Evolutionary conservation across 2,797 vertebrate species (phyloP), one percentile per base, ranked within the genome.

Genomic region (Pterois miles): DNA sequence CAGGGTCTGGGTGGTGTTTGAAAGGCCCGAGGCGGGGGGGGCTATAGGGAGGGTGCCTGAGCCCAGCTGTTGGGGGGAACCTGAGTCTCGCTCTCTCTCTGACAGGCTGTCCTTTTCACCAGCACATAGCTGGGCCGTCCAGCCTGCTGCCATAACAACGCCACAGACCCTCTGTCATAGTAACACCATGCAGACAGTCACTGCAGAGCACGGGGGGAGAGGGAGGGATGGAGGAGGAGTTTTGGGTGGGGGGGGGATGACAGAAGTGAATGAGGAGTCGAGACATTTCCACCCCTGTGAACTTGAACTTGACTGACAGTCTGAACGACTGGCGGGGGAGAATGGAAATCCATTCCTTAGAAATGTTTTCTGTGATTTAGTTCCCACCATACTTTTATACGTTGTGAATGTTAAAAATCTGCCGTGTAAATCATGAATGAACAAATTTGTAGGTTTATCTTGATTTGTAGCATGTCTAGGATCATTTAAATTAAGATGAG

Each of bases 131-230:
- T 95, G 85, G 90, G 92, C 90, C 89, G 86, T 89, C 93, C 96
- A 94, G 95, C 91, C 92, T 78, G 95, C 97, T 98, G 96, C 97
- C 97, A 96, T 98, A 96, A 97, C 97, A 98, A 99, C 98, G 91
- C 95, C 93, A 91, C 94, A 93, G 94, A 93, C 90, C 85, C 89
- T 93, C 91, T 90, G 90, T 91, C 92, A 90, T 83, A 89, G 78
- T 79, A 90, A 90, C 84, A 50, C 74, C 87, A 85, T 83, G 85
- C 77, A 62, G 60, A 62, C 59, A 89, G 83, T 77, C 86, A 90
- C 78, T 43, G 40, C 63, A 66, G 74, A 84, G 65, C 14, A 65
- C 18, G 18, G 65, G 74, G 66, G 58, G 25, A 31, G 68, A 16
- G 12, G 57, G 65, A 43, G 69, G 52, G 43, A 34, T 33, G 36